Percentiles rank a stretch among this genome's conserved stretches.
phyloP scores from a whole-genome alignment of 1,140 invertebrate genomes.

The Hylaeus volcanicus region DNA sequence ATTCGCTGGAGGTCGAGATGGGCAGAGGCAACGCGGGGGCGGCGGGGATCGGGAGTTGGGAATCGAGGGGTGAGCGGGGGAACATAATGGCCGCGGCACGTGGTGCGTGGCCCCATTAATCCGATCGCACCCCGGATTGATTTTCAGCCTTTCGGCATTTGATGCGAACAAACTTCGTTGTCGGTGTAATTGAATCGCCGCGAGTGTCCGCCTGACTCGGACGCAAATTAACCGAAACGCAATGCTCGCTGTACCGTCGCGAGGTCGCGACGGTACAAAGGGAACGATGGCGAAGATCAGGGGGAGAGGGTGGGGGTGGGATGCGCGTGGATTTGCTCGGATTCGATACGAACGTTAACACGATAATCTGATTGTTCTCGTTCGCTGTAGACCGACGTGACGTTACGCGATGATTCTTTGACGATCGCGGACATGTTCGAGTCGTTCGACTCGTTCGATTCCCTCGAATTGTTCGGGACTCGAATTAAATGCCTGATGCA shows the following conservation, averaged over 20 bases:
- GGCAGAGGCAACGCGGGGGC: not conserved
- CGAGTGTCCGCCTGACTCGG: conserved; percentile 72
- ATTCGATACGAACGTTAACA: conserved; percentile 26
- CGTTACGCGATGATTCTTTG: conserved; percentile 67
- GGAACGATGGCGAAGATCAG: conserved; percentile 35
- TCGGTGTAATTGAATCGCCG: conserved; percentile 77
- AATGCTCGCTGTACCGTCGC: conserved; percentile 52
- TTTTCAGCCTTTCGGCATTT: conserved; percentile 76
- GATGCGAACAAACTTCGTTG: conserved; percentile 75
- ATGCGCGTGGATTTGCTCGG: not conserved
- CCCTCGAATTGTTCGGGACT: conserved; percentile 8
- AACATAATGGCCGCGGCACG: conserved; percentile 67
- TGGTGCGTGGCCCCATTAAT: conserved; percentile 71
- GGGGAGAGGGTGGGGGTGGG: not conserved
- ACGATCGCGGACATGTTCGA: conserved; percentile 46
- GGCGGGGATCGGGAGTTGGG: not conserved
- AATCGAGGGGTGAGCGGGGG: conserved; percentile 30
- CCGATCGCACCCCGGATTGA: conserved; percentile 70
- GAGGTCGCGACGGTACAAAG: conserved; percentile 58
- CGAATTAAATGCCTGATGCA: conserved; percentile 42
- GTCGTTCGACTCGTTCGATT: conserved; percentile 33
- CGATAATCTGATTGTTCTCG: conserved; percentile 70
- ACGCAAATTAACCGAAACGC: conserved; percentile 77
- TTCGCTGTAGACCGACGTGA: conserved; percentile 35
- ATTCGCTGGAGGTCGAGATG: conserved; percentile 22